Percentiles rank a stretch among this genome's conserved stretches.
Evolutionary conservation across 2,113 vertebrate genomes (phyloP).

Genomic region (Anolis carolinensis): DNA sequence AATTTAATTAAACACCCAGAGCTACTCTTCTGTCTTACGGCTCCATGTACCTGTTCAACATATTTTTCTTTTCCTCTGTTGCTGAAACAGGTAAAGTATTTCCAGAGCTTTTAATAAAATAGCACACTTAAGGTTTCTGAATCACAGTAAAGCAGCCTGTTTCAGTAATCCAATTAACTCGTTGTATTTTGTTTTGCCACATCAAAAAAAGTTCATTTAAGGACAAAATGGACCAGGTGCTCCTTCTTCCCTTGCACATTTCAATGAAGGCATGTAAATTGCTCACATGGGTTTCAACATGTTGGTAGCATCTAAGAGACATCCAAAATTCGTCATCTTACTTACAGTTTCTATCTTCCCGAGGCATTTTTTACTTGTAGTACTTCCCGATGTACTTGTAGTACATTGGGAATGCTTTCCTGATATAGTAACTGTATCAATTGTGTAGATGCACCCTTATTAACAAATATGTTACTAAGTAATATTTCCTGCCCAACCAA

Average conservation of each 20-base stretch:
- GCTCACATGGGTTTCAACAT: neutral
- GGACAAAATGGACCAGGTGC: neutral
- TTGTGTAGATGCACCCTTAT: too few relatives aligned
- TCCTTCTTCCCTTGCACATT: neutral
- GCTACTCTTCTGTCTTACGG: neutral
- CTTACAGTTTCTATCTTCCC: neutral
- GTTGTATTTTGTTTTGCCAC: neutral
- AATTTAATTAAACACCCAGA: conserved; percentile 17
- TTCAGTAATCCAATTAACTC: neutral
- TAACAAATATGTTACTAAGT: too few relatives aligned
- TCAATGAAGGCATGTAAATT: conserved; percentile 1
- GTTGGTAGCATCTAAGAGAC: neutral
- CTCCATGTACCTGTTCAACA: neutral
- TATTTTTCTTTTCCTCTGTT: neutral
- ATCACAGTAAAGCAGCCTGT: neutral
- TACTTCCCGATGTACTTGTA: neutral
- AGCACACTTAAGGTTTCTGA: neutral
- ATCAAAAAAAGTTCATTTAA: conserved; percentile 7
- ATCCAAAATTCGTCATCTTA: neutral
- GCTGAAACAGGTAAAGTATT: conserved; percentile 1
- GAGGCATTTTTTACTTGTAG: conserved; percentile 20
- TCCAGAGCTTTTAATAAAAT: neutral
- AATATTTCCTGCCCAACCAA: too few relatives aligned
- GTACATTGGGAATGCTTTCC: conserved; percentile 9
- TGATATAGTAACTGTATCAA: neutral